phyloP scores from a whole-genome alignment of 2,888 invertebrate genomes.

The Campopleginae sp. region DNA sequence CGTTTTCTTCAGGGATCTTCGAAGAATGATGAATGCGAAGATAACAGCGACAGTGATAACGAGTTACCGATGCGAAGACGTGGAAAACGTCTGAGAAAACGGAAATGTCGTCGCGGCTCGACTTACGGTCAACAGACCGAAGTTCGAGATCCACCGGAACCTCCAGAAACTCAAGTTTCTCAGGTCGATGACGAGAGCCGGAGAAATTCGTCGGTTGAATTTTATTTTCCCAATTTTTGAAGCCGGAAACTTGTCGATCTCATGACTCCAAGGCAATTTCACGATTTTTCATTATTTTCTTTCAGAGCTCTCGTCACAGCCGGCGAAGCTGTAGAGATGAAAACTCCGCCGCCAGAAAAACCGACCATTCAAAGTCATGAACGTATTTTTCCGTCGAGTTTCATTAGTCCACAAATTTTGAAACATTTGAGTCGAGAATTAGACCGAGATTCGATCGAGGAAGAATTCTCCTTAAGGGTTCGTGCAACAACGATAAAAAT shows the following conservation, averaged over 20 bases:
- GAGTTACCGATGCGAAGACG: constrained; percentile 75
- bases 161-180: constrained; percentile 87
- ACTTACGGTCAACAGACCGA: constrained; percentile 82
- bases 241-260: background rate
- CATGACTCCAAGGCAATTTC: background rate
- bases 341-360: constrained; percentile 68
- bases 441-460: constrained; percentile 88
- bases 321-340: constrained; percentile 58
- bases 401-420: constrained; percentile 87
- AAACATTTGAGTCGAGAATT: constrained; percentile 89
- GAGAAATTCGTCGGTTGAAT: constrained; percentile 75
- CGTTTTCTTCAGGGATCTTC: constrained; percentile 56
- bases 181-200: constrained; percentile 84
- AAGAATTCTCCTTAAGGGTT: constrained; percentile 89
- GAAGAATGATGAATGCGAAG: constrained; percentile 67
- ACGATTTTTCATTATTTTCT: background rate
- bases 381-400: constrained; percentile 76
- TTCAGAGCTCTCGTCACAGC: constrained; percentile 63
- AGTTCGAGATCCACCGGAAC: constrained; percentile 86
- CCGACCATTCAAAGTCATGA: constrained; percentile 56
- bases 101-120: constrained; percentile 80
- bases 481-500: background rate
- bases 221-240: constrained; percentile 10
- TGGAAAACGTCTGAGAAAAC: constrained; percentile 79
- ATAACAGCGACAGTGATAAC: constrained; percentile 70